Percentiles rank a stretch among this genome's conserved stretches.
These are phyloP conservation scores for Drosophila kanapiae DNA, from an alignment of 1,140 invertebrate genomes.

Conservation along the genomic window DNA sequence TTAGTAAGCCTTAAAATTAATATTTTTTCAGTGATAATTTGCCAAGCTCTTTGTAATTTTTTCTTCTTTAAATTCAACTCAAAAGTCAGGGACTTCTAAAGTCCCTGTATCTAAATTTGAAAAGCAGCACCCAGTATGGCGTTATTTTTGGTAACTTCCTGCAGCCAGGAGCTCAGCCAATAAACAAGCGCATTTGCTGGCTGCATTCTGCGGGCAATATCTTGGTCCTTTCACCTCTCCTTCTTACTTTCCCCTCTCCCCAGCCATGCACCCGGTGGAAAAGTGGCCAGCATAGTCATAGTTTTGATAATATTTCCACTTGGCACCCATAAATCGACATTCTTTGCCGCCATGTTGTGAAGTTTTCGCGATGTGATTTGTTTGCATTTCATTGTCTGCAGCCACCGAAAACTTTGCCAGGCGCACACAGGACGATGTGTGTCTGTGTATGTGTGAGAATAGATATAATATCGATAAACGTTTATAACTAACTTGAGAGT, in stretches of 20 bases:
- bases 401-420: conserved; percentile 46
- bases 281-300: conserved; percentile 29
- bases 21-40: too few species aligned
- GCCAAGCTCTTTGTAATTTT: background rate
- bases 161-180: conserved; percentile 41
- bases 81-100: background rate
- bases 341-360: conserved; percentile 66
- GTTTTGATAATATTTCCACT: conserved; percentile 75
- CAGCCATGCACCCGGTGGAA: background rate
- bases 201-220: conserved; percentile 18
- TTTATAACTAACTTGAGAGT: conserved; percentile 79
- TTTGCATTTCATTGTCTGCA: conserved; percentile 81
- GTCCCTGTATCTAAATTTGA: background rate
- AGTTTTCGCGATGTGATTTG: conserved; percentile 72
- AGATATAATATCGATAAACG: conserved; percentile 81
- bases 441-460: conserved; percentile 26
- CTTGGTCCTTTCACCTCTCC: conserved; percentile 7
- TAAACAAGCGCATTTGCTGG: conserved; percentile 64
- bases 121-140: background rate
- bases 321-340: conserved; percentile 76
- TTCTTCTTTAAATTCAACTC: too few species aligned
- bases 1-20: background rate
- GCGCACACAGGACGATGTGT: background rate
- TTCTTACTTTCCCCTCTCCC: too few species aligned
- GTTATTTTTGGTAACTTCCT: conserved; percentile 21